Conservation (phyloP, 2,113 vertebrate genomes). For the Peromyscus leucopus region DNA sequence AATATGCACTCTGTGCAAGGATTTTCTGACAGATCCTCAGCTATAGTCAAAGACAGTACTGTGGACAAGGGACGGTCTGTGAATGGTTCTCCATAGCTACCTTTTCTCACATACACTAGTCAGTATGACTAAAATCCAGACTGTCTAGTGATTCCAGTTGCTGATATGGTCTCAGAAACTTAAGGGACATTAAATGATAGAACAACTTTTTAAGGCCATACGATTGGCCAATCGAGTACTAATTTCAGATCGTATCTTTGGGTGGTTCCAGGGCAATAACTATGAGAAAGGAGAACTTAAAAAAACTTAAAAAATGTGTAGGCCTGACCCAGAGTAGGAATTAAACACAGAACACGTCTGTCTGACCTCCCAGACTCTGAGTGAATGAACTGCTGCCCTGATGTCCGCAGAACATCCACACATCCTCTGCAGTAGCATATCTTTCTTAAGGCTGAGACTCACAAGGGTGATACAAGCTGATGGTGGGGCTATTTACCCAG, state of each 20-base stretch:
- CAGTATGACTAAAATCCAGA: neutral
- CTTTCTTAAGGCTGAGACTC: neutral
- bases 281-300: slow-evolving; percentile 26
- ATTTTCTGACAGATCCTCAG: neutral
- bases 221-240: neutral
- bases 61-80: neutral
- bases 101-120: neutral
- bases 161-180: neutral
- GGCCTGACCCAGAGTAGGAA: neutral
- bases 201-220: neutral
- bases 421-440: neutral
- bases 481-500: neutral
- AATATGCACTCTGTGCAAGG: neutral
- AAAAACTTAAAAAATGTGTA: neutral
- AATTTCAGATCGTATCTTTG: neutral
- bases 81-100: neutral
- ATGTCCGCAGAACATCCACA: neutral
- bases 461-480: neutral
- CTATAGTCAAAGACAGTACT: neutral
- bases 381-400: neutral
- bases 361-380: neutral
- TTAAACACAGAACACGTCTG: neutral
- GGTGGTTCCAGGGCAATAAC: neutral
- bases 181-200: neutral
- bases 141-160: neutral